Base-by-base conservation (phyloP, 2,113 vertebrate species). In the Centrocercus urophasianus region DNA sequence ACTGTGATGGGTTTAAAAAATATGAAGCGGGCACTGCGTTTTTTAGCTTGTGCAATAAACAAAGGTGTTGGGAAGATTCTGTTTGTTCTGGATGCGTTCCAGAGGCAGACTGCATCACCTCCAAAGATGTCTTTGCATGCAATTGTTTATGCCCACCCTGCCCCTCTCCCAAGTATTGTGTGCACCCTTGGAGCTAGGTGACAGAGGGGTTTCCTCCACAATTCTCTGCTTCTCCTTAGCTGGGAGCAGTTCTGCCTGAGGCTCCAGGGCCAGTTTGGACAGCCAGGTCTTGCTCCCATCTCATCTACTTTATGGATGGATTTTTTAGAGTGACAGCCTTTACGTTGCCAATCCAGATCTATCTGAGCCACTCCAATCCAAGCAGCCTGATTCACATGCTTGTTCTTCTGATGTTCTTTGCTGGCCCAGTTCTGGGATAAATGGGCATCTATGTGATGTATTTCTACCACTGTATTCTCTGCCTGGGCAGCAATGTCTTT, bases 71-170 rank as follows among this genome's bases (percentile, higher is more conserved):
- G 56, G 57, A 85, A 50, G 21, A 30, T 13, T 13, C 3, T 40
- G 18, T 12, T 43, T 47, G 24, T 48, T 78, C 25, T 6, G 4
- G 73, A 61, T 0, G 2, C 11, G n/a, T 36, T 13, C 20, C 42
- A 30, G 20, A 59, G 32, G n/a, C 13, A 10, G 61, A 45, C 11
- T 34, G 43, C 18, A 11, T 12, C 22, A 34, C 6, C 30, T 71
- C 6, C 59, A 59, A 32, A 38, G 28, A 7, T 83, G 25, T 17
- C 43, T 69, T 83, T 43, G 50, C 15, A 22, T 8, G 2, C 11
- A 2, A 1, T 10, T 38, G 15, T 48, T 67, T 56, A 11, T 20
- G 6, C 6, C 19, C 5, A 5, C 21, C 3, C 4, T 1, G 6
- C 54, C 6, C 24, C 2, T 34, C 6, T 66, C 32, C 10, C 14